Conservation (phyloP, 2,113 vertebrate genomes). For the Sceloporus tristichus region DNA sequence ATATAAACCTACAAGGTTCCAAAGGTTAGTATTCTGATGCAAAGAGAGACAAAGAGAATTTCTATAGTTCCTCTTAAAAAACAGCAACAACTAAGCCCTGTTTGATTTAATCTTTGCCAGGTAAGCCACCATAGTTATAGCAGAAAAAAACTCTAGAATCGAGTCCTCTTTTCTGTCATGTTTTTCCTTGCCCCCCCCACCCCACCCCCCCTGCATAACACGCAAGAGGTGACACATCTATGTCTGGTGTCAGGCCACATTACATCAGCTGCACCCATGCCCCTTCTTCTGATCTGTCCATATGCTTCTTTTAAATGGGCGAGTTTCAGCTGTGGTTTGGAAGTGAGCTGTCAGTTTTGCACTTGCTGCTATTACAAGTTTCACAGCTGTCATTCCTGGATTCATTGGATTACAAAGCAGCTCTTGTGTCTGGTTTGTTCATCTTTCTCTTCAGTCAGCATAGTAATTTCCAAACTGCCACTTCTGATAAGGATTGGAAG, state of each 20-base stretch:
- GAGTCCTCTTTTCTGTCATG: background rate
- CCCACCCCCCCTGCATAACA: slow-evolving; percentile 7
- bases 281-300: accelerated
- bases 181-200: accelerated
- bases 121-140: background rate
- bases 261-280: background rate
- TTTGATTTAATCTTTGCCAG: accelerated
- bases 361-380: slow-evolving; percentile 28
- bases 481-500: slow-evolving; percentile 82
- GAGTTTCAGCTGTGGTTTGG: background rate
- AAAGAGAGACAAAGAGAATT: background rate
- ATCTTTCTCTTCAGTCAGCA: slow-evolving; percentile 66
- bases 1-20: background rate
- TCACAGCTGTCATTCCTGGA: background rate
- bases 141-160: background rate
- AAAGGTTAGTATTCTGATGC: background rate
- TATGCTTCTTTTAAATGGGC: background rate
- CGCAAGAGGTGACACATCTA: accelerated
- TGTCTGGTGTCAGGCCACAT: background rate
- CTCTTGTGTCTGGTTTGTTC: accelerated
- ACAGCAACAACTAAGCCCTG: background rate
- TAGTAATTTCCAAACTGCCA: slow-evolving; percentile 92
- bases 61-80: background rate
- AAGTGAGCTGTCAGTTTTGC: background rate
- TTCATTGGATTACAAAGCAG: background rate